Base-by-base conservation (phyloP, 1,140 invertebrate species). In the Subanguina moxae region DNA sequence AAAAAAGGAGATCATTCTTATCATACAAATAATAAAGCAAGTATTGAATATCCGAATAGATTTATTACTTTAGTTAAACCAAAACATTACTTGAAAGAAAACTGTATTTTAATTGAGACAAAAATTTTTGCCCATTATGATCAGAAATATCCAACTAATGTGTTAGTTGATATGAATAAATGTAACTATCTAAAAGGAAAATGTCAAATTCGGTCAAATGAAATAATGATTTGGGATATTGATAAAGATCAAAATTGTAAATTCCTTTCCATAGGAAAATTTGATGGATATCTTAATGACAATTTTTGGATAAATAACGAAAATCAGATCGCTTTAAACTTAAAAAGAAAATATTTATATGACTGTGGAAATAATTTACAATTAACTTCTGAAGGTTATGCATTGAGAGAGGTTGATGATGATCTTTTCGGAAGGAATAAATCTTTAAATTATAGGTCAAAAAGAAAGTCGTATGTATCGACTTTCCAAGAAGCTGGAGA, bases 11-110 rank as follows among this genome's bases (percentile, higher is more conserved):
- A 32, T 28, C 58, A 62, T 30, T 62, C 58, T n/a, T 62, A 62
- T 30, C 58, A 62, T 62, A 62, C 62, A 1, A 69, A 66, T 7
- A 69, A 69, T 42, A 69, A 69, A 66, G 30, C 64, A 19, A n/a
- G 21, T 1, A 28, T 30, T 23, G 67, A 68, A 17, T 66, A 68
- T 65, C 67, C 62, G 0, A 69, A 69, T 42, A 64, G 67, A 69
- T 69, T 69, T 25, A 69, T 59, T 57, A 69, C 11, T 57, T 21
- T 57, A 13, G 11, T 57, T 21, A 15, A 25, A 25, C 23, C 56
- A 15, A 57, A 57, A 57, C 23, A 21, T 25, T 57, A 13, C 23
- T 57, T 21, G 21, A 57, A 57, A 57, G 56, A 57, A 57, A 57
- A 57, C 23, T 57, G 56, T 57, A 21, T 57, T 13, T 21, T 57